These are phyloP conservation scores for Damaliscus lunatus DNA, from an alignment of 2,113 vertebrate genomes.

Conservation along the genomic window DNA sequence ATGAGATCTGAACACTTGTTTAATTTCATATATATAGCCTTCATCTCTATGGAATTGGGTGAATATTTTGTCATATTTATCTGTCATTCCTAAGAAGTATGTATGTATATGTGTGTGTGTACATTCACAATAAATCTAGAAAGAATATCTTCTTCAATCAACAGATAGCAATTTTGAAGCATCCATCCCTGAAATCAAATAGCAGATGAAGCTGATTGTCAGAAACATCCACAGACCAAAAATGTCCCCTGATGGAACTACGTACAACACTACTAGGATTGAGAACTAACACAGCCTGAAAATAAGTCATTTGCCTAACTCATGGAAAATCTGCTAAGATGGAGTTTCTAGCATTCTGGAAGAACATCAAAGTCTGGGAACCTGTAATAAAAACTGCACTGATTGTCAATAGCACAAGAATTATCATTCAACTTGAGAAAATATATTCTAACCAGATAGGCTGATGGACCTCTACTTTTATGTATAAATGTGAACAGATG, in stretches of 20 bases:
- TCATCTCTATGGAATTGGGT: neutral
- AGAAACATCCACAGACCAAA: neutral
- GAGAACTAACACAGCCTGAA: neutral
- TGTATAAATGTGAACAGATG: constrained; percentile 18
- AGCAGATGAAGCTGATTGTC: constrained; percentile 20
- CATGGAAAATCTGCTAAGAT: neutral
- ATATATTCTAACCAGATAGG: neutral
- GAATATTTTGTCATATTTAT: neutral
- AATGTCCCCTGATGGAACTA: neutral
- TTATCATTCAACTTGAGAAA: neutral
- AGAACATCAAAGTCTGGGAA: neutral
- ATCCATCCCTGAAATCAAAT: constrained; percentile 66
- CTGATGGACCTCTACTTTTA: neutral
- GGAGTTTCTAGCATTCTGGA: neutral
- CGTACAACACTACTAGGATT: neutral
- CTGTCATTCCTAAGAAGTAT: neutral
- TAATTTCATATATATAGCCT: neutral
- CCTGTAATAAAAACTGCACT: neutral
- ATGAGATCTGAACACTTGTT: neutral
- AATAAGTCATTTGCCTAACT: neutral
- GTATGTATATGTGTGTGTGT: neutral
- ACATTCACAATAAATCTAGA: neutral
- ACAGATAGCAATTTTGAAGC: constrained; percentile 47
- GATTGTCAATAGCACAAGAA: neutral
- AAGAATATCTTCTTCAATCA: constrained; percentile 41